A percentile compares a stretch with the other conserved stretches of the same genome.
These are phyloP conservation scores for Notodonta dromedarius DNA, from an alignment of 2,888 invertebrate species.

Conservation along the genomic window DNA sequence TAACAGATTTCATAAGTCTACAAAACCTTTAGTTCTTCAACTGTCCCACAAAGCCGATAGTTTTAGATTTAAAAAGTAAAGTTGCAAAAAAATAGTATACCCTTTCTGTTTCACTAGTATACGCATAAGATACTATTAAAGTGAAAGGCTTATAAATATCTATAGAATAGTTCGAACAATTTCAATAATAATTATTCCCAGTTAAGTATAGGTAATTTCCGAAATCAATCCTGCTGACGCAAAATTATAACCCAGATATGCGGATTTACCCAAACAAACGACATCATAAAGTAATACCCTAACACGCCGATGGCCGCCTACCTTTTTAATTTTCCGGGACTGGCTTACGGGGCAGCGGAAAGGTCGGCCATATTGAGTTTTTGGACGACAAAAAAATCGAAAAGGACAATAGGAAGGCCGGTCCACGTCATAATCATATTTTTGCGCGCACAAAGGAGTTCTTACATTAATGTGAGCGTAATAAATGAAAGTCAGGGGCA, in stretches of 20 bases:
- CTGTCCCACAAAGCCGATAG: too few relatives aligned
- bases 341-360: slow-evolving; percentile 47
- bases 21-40: too few relatives aligned
- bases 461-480: slow-evolving; percentile 77
- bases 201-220: slow-evolving; percentile 10
- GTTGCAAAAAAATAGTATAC: too few relatives aligned
- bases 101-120: too few relatives aligned
- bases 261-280: slow-evolving; percentile 21
- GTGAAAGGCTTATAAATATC: too few relatives aligned
- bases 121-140: too few relatives aligned
- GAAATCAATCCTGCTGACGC: slow-evolving; percentile 11
- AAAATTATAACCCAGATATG: slow-evolving; percentile 12
- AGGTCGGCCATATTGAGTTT: slow-evolving; percentile 65
- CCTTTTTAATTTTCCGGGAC: slow-evolving; percentile 55
- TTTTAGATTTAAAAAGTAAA: too few relatives aligned
- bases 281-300: slow-evolving; percentile 27
- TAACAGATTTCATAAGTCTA: too few relatives aligned
- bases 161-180: too few relatives aligned
- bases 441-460: slow-evolving; percentile 76
- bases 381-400: slow-evolving; percentile 62
- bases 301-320: slow-evolving; percentile 20
- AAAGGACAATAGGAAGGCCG: slow-evolving; percentile 76
- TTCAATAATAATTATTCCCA: neutral
- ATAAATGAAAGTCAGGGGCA: slow-evolving; percentile 75
- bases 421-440: slow-evolving; percentile 79